Percentiles rank a stretch among this genome's conserved stretches.
phyloP scores from a whole-genome alignment of 2,888 invertebrate species.

The Amorpha juglandis region DNA sequence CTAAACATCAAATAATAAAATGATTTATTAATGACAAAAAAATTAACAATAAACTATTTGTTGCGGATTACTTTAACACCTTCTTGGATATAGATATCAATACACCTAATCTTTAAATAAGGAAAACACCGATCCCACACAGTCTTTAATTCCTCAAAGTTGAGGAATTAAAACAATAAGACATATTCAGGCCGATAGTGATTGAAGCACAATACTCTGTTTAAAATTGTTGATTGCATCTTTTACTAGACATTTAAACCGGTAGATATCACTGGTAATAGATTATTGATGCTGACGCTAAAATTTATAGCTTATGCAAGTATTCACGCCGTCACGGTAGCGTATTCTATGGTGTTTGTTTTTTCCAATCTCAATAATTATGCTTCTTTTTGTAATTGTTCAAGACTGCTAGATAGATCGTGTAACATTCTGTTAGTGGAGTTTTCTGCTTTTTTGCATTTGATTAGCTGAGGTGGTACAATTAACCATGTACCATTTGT shows the following conservation, averaged over 20 bases:
- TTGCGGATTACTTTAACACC: background rate
- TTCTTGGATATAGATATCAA: background rate
- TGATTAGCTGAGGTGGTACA: background rate
- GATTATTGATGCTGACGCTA: conserved; percentile 1
- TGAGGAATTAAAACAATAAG: conserved; percentile 8
- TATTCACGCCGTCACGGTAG: conserved; percentile 7
- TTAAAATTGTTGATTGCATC: conserved; percentile 19
- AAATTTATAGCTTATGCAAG: conserved; percentile 12
- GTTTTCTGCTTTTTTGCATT: background rate
- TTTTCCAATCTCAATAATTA: conserved; percentile 17
- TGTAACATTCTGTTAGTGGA: conserved; percentile 1
- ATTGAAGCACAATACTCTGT: conserved; percentile 12
- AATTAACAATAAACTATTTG: background rate
- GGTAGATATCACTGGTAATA: background rate
- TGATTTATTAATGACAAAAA: background rate
- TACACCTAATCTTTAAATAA: background rate
- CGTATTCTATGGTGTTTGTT: background rate
- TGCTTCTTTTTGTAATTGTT: background rate
- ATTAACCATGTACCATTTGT: background rate
- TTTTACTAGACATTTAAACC: background rate
- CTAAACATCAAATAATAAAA: background rate
- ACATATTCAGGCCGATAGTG: conserved; percentile 5
- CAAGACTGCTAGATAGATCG: conserved; percentile 4
- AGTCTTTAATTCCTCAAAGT: background rate
- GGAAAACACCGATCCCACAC: background rate